Evolutionary conservation across 2,888 invertebrate genomes (phyloP), one percentile per base, ranked within the genome.

Genomic region (Syrista parreyssii): DNA sequence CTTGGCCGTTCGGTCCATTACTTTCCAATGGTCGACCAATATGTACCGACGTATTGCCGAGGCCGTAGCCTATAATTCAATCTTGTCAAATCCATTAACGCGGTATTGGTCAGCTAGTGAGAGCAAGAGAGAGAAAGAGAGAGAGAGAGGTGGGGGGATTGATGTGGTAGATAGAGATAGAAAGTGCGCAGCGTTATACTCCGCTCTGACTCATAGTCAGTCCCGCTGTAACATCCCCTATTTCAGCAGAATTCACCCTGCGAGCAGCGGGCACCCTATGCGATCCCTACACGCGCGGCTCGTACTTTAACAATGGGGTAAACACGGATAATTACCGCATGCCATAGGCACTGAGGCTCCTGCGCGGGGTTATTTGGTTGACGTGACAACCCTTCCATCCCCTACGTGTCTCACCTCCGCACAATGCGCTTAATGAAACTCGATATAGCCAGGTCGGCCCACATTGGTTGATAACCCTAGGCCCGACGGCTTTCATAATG

Each of bases 401-500:
- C 81, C 80, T 80, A 77, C 80, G 82, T 79, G 73, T 79, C 81
- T 78, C 74, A 74, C 31, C 79, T 79, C 79, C 74, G 69, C 75
- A 85, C 85, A 87, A 86, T 86, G 84, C 86, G 84, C 87, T 87
- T 86, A 86, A 87, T 87, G 87, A 87, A 87, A 87, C 86, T 83
- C 82, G 86, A 88, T 87, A 84, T 84, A 83, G 79, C 82, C 75
- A 80, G 76, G 31, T 74, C 81, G 55, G 15, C 23, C 55, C 55
- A 23, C 23, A 55, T 55, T 55, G 55, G 55, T 55, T 1, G 85
- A 83, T 85, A 85, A 84, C 84, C 82, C 81, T 82, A 78, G 77
- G 55, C 23, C 23, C 55, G 15, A 55, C 23, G 55, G 55, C 55
- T 55, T 55, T 55, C 55, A 55, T 23, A 23, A 55, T 55, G 55